Evolutionary conservation across 2,888 invertebrate genomes (phyloP).

Genomic region (Thecocarcelia acutangulata): DNA sequence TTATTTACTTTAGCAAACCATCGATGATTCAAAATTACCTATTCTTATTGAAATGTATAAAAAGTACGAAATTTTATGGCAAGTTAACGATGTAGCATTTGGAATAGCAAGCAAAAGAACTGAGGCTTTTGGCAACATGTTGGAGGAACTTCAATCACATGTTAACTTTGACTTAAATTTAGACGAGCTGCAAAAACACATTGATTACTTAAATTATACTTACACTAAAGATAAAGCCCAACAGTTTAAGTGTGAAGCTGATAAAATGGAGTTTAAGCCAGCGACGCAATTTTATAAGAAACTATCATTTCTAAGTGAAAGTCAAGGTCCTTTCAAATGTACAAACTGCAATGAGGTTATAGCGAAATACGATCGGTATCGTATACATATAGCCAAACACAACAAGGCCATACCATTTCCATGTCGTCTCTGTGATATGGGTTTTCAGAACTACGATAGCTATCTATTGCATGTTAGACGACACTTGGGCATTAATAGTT

Average conservation of each 20-base stretch:
- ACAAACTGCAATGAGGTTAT: slow-evolving; percentile 55
- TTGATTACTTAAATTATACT: slow-evolving; percentile 70
- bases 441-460: slow-evolving; percentile 49
- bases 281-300: slow-evolving; percentile 43
- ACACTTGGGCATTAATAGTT: slow-evolving; percentile 53
- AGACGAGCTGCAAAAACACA: slow-evolving; percentile 32
- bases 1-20: slow-evolving; percentile 42
- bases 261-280: slow-evolving; percentile 41
- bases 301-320: slow-evolving; percentile 48
- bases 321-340: slow-evolving; percentile 63
- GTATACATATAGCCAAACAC: slow-evolving; percentile 59
- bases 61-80: slow-evolving; percentile 58
- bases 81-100: slow-evolving; percentile 57
- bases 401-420: slow-evolving; percentile 57
- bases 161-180: slow-evolving; percentile 50
- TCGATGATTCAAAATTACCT: slow-evolving; percentile 51
- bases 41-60: slow-evolving; percentile 57
- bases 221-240: slow-evolving; percentile 50
- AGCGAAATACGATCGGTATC: slow-evolving; percentile 59
- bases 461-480: slow-evolving; percentile 63
- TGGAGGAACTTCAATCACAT: slow-evolving; percentile 47
- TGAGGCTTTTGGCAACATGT: slow-evolving; percentile 50
- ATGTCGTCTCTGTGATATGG: slow-evolving; percentile 60
- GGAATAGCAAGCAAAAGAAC: slow-evolving; percentile 45
- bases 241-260: slow-evolving; percentile 50